These are phyloP conservation scores for Lagopus leucura DNA, from an alignment of 2,113 vertebrate species.

Conservation along the genomic window DNA sequence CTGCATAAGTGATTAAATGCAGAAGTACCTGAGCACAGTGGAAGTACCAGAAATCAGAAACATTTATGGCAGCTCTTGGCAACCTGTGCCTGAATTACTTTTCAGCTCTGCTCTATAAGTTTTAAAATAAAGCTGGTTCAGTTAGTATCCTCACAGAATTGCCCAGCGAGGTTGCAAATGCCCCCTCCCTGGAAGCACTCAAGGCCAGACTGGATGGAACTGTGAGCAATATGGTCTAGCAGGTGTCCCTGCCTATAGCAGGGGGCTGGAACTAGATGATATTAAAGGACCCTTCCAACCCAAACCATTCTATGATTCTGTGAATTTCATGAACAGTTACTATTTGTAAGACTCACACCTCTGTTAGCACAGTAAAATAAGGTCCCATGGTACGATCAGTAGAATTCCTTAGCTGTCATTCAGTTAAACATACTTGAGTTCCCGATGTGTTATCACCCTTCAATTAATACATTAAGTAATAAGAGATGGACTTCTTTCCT, in stretches of 20 bases:
- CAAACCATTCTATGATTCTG: too few species aligned
- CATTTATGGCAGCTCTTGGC: not conserved
- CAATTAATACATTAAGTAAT: not conserved
- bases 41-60: not conserved
- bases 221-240: too few species aligned
- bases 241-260: too few species aligned
- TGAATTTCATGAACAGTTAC: not conserved
- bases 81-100: not conserved
- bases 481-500: rapidly evolving
- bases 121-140: not conserved
- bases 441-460: not conserved
- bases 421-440: not conserved
- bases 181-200: too few species aligned
- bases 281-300: too few species aligned
- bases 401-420: not conserved
- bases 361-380: not conserved
- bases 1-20: rapidly evolving
- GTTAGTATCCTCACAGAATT: not conserved
- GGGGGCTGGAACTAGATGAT: too few species aligned
- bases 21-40: not conserved
- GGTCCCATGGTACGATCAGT: not conserved
- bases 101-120: not conserved
- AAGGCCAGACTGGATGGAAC: too few species aligned
- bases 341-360: not conserved
- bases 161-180: too few species aligned